Base-by-base conservation (phyloP, 2,113 vertebrate species). In the Corapipo altera region DNA sequence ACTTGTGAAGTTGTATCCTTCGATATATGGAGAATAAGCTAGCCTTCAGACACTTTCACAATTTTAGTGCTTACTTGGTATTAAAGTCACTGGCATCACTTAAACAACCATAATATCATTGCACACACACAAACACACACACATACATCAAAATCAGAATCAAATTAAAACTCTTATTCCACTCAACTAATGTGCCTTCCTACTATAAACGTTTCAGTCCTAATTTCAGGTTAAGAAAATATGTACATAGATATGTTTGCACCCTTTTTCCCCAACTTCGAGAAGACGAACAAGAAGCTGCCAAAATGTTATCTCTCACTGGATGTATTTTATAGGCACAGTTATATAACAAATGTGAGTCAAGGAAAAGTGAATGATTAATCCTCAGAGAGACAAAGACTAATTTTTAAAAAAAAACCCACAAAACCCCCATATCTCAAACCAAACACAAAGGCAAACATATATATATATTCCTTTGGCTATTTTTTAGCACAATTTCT, bases 401-500 rank as follows among this genome's bases (percentile, higher is more conserved):
- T 83, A 26, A 39, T 13, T 85, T 35, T 52, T 35, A 66, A 27
- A 87, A 76, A 76, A 54, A 55, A 35, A 0, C 20, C 22, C 32
- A 8, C 30, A 48, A 79, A 85, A 32, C 69, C 35, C 15, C 23
- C 58, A 37, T 66, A 79, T 87, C n/a, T 30, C n/a, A 76, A 94
- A 61, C 11, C 48, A 73, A 71, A 71, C 64, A 82, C 23, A 85
- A 94, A 81, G 35, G 64, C 65, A 86, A 83, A 35, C 48, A 83
- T 26, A 52, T 14, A 72, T 66, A 52, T 54, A 62, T 33, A 55
- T 46, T 74, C 20, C 32, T 78, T 37, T 71, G 69, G 24, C 44
- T 88, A 77, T 51, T 48, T 67, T 81, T 91, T 72, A 82, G 66
- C 52, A 78, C 83, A 83, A 81, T 69, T 92, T 96, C 57, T 59